These are phyloP conservation scores for Adelges cooleyi DNA, from an alignment of 1,140 invertebrate genomes.

Conservation along the genomic window DNA sequence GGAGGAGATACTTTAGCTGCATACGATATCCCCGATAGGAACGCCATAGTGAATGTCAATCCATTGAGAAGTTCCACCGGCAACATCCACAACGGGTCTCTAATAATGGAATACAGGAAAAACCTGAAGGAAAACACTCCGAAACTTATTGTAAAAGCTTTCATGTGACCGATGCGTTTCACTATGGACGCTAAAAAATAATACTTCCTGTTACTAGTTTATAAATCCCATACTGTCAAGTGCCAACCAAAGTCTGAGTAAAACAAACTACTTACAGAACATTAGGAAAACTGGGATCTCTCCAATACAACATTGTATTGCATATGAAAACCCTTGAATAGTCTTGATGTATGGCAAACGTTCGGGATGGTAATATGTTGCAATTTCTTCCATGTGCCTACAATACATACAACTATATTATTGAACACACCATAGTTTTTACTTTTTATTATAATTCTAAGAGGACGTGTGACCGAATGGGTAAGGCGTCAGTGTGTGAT, in stretches of 20 bases:
- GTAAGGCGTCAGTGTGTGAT: no score
- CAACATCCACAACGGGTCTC: conserved; percentile 68
- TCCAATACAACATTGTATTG: conserved; percentile 72
- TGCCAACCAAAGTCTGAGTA: no score
- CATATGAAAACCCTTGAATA: conserved; percentile 63
- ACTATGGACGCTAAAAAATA: no score
- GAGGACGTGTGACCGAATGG: no score
- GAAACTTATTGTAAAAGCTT: conserved; percentile 69
- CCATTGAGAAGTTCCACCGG: conserved; percentile 78
- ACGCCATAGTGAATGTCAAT: conserved; percentile 76
- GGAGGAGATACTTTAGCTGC: conserved; percentile 70
- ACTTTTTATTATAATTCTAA: no score
- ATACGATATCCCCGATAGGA: conserved; percentile 79
- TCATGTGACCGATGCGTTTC: conserved; percentile 51
- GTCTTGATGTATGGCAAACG: conserved; percentile 56
- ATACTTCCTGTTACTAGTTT: no score
- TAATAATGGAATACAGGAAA: conserved; percentile 66
- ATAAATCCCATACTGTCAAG: no score
- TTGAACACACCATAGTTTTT: no score
- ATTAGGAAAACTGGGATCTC: conserved; percentile 81
- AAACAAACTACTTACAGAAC: conserved; percentile 44
- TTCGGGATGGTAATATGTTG: conserved; percentile 40
- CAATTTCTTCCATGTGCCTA: conserved; percentile 59
- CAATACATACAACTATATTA: no score
- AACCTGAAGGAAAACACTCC: conserved; percentile 62